These are phyloP conservation scores for Drosophila paulistorum DNA, from an alignment of 1,140 invertebrate genomes.

Conservation along the genomic window DNA sequence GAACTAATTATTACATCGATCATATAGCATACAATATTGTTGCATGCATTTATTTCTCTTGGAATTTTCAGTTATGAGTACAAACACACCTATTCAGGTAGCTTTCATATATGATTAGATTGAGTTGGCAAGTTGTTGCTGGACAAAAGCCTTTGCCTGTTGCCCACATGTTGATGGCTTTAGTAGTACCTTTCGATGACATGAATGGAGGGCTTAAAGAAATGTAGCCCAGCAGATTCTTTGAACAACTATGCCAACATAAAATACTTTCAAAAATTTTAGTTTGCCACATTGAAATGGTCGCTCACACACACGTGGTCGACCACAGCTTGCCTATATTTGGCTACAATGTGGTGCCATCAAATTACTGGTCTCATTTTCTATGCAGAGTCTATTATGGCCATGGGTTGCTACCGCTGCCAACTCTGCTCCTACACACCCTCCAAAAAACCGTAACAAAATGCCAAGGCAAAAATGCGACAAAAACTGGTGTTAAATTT, in stretches of 20 bases:
- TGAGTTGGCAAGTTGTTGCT: too few relatives aligned
- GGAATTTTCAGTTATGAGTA: background rate
- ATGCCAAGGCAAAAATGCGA: constrained; percentile 67
- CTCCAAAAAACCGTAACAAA: constrained; percentile 32
- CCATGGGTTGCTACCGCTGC: background rate
- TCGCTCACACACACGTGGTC: constrained; percentile 12
- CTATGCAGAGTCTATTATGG: constrained; percentile 77
- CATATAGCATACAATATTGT: too few relatives aligned
- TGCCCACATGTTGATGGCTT: background rate
- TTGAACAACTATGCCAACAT: constrained; percentile 4
- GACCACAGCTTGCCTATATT: constrained; percentile 69
- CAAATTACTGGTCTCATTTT: constrained; percentile 78
- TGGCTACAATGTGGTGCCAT: constrained; percentile 74
- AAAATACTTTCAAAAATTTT: constrained; percentile 13
- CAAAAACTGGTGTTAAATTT: constrained; percentile 77
- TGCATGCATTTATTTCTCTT: too few relatives aligned
- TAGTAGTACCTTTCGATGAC: background rate
- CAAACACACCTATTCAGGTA: background rate
- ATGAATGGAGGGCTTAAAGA: background rate
- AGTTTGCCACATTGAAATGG: background rate
- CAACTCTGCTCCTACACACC: background rate
- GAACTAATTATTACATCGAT: too few relatives aligned
- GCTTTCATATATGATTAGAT: background rate
- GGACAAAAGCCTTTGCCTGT: background rate
- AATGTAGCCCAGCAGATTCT: background rate